A percentile compares a stretch with the other conserved stretches of the same genome.
phyloP scores from a whole-genome alignment of 1,140 invertebrate genomes.

The Antheraea mylitta region DNA sequence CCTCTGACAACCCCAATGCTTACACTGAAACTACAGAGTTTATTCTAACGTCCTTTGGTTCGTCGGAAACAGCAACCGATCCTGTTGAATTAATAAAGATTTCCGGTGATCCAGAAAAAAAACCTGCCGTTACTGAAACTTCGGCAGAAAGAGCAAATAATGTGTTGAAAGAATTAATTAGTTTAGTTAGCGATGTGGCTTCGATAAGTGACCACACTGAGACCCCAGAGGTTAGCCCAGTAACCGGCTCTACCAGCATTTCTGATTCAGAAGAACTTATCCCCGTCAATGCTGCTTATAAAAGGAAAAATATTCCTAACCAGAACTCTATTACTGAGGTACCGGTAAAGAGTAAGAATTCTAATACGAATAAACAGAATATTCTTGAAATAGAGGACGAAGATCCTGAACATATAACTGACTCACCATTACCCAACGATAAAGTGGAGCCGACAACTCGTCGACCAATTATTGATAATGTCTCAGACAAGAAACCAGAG shows the following conservation, averaged over 20 bases:
- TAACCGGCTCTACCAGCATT: constrained; percentile 40
- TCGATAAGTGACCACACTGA: constrained; percentile 69
- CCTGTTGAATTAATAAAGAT: constrained; percentile 64
- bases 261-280: constrained; percentile 68
- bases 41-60: constrained; percentile 49
- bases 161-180: constrained; percentile 68
- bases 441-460: constrained; percentile 67
- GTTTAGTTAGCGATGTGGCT: constrained; percentile 72
- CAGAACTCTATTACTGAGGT: constrained; percentile 67
- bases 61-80: constrained; percentile 54
- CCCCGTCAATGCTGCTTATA: constrained; percentile 64
- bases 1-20: constrained; percentile 31
- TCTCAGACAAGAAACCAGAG: constrained; percentile 44
- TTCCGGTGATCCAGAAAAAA: constrained; percentile 44
- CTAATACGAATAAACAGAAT: constrained; percentile 44
- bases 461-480: constrained; percentile 63
- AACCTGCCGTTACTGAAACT: constrained; percentile 55
- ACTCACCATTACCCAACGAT: constrained; percentile 59
- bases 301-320: constrained; percentile 69
- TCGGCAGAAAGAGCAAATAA: constrained; percentile 45
- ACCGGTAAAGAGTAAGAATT: constrained; percentile 51
- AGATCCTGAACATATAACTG: constrained; percentile 58
- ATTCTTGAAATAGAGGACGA: constrained; percentile 66
- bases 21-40: constrained; percentile 63
- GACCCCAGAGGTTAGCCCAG: constrained; percentile 21